phyloP scores from a whole-genome alignment of 2,113 vertebrate genomes.

The Dendrocopos noguchii region DNA sequence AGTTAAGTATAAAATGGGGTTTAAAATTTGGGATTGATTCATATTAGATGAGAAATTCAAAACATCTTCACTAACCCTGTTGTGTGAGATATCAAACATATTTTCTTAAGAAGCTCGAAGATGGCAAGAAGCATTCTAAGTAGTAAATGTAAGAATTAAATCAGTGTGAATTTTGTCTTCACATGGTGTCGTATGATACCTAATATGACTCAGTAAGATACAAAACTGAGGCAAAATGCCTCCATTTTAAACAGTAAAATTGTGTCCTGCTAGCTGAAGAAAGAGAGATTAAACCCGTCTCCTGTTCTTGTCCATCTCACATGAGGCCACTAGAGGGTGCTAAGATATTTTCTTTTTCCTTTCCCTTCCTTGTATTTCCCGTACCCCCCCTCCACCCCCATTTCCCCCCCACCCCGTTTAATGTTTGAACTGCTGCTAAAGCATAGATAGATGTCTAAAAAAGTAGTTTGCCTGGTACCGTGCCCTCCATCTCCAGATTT shows the following conservation, averaged over 20 bases:
- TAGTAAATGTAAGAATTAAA: background rate
- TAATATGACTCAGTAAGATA: background rate
- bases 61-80: background rate
- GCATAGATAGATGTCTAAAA: background rate
- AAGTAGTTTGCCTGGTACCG: background rate
- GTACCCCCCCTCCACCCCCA: no score
- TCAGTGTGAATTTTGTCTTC: background rate
- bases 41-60: background rate
- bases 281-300: rapidly evolving
- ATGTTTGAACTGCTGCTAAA: background rate
- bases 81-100: background rate
- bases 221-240: background rate
- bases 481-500: background rate
- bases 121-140: background rate
- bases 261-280: background rate
- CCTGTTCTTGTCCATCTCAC: background rate
- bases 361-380: background rate
- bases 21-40: background rate
- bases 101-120: background rate
- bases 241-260: background rate
- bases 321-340: slow-evolving; percentile 64
- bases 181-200: background rate
- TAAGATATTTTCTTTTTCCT: slow-evolving; percentile 38
- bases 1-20: background rate
- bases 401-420: background rate